Percentiles rank a stretch among this genome's conserved stretches.
Conservation (phyloP, 2,113 vertebrate genomes). For the Athene cunicularia region DNA sequence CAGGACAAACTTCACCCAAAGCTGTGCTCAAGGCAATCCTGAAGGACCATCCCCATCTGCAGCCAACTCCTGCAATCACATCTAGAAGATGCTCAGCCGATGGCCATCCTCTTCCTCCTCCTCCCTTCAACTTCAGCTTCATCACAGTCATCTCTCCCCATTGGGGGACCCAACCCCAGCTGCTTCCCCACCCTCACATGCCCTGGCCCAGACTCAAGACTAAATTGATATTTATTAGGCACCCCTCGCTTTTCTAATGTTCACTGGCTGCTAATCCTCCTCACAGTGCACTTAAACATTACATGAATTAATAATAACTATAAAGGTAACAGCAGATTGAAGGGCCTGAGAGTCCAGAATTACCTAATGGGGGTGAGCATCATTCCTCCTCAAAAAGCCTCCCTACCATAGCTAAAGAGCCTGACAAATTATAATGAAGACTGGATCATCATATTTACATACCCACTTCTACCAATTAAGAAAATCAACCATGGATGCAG, state of each 20-base stretch:
- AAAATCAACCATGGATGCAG: background rate
- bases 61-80: background rate
- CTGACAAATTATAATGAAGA: background rate
- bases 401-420: background rate
- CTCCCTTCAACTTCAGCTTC: background rate
- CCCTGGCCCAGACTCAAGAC: background rate
- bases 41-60: background rate
- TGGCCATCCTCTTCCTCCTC: background rate
- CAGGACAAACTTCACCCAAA: background rate
- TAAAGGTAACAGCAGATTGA: background rate
- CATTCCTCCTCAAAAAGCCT: background rate
- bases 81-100: background rate
- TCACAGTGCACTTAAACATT: background rate
- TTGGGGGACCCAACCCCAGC: background rate
- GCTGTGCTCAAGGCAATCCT: background rate
- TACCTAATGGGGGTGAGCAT: fast-evolving
- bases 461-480: background rate
- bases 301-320: background rate
- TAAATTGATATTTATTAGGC: background rate
- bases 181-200: background rate
- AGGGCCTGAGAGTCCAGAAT: background rate
- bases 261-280: background rate
- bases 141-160: fast-evolving
- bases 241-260: background rate
- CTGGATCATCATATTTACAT: too few species aligned